Base-by-base conservation (phyloP, 2,888 invertebrate species). In the Platerodrilus igneus region DNA sequence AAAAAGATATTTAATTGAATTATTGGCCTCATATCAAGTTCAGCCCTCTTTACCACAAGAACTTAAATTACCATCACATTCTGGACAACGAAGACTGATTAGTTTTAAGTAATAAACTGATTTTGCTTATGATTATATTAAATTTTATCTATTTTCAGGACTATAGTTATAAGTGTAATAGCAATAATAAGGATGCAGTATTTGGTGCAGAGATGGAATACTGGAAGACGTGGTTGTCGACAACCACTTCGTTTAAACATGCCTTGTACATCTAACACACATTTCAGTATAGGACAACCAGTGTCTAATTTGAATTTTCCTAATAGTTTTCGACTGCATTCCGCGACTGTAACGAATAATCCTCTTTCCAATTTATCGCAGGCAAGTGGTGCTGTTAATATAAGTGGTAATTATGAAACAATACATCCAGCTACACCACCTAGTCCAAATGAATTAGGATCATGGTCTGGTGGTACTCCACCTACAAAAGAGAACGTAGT, bases 1-100 rank as follows among this genome's bases (percentile, higher is more conserved):
- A 71, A 95, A 95, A 69, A 78, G 84, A 11, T 94, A 92, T 66
- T 69, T 95, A 35, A 75, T 87, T 47, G 75, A 83, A 9, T 76
- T 86, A 41, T 61, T 88, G 26, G 64, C 68, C 1, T 73, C 67
- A 33, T 63, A 65, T 39, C 59, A 62, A 37, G 47, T 41, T 36
- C 51, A 52, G 29, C 52, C 52, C 13, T 30, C 46, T 5, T 45
- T 53, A 6, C 45, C 34, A 11, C 17, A 34, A 27, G 31, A 28
- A 14, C n/a, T 34, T 14, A 34, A 35, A 4, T 8, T 37, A 11
- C 26, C 41, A 9, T 8, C 23, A 5, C 27, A 21, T n/a, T 13
- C 14, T 17, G 26, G 14, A 17, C n/a, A n/a, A n/a, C n/a, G n/a
- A n/a, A n/a, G n/a, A n/a, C n/a, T n/a, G n/a, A n/a, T n/a, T n/a